Percentiles rank a stretch among this genome's conserved stretches.
Conservation (phyloP, 2,888 invertebrate species). For the Lordiphosa fenestrarum region DNA sequence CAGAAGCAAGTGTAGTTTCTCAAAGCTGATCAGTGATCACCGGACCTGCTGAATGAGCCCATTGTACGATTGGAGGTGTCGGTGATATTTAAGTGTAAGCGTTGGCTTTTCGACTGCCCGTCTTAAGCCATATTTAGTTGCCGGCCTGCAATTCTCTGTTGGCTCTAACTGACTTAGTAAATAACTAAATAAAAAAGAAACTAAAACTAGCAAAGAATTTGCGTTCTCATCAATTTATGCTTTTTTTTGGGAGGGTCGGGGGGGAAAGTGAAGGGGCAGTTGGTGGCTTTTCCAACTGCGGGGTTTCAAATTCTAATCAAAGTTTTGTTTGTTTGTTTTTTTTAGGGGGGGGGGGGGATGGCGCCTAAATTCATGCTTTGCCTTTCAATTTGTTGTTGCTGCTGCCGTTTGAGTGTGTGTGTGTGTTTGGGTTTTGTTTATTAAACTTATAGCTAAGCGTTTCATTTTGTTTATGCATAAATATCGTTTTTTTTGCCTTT, state of each 20-base stretch:
- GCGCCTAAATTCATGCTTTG: conserved; percentile 72
- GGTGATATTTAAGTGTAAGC: too few relatives aligned
- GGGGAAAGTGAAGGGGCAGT: background rate
- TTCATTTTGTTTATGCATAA: conserved; percentile 72
- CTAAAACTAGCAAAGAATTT: conserved; percentile 64
- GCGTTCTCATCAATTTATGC: conserved; percentile 14
- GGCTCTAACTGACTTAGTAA: conserved; percentile 59
- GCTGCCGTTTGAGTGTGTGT: conserved; percentile 15
- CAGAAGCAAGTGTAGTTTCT: too few relatives aligned
- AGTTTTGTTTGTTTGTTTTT: background rate
- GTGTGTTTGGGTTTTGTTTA: conserved; percentile 52
- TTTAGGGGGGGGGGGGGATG: conserved; percentile 28
- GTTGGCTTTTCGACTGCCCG: too few relatives aligned
- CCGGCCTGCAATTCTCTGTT: too few relatives aligned
- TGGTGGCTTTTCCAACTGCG: background rate
- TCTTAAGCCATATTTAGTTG: too few relatives aligned
- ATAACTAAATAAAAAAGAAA: conserved; percentile 56
- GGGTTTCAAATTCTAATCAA: conserved; percentile 2
- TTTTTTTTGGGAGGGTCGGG: conserved; percentile 3
- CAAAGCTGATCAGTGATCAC: too few relatives aligned
- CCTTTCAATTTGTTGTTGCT: conserved; percentile 28
- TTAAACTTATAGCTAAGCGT: conserved; percentile 72
- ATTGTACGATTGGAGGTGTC: too few relatives aligned
- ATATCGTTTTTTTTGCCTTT: conserved; percentile 52
- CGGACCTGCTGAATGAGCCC: too few relatives aligned